Evolutionary conservation across 2,797 vertebrate species (phyloP), one percentile per base, ranked within the genome.

Genomic region (Arremon brunneinucha): DNA sequence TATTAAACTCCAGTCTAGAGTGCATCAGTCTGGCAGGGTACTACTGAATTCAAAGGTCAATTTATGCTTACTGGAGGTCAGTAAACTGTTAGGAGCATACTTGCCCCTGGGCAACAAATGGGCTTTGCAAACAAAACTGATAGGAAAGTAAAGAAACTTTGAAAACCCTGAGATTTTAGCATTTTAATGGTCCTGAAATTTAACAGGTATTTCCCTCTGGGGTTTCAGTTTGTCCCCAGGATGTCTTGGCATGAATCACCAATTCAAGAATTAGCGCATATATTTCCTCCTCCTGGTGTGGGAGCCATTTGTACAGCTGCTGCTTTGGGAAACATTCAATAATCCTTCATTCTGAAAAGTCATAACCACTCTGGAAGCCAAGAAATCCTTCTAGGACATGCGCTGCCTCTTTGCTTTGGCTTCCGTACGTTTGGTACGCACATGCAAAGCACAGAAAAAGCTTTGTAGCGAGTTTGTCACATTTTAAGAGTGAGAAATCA

Each of bases 281-380:
- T 47, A 84, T 86, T 92, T 90, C 72, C 52, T 93, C 23, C 49
- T 93, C 32, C 21, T 21, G 18, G 8, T 37, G n/a, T 2, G 11
- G 43, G 39, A 83, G 50, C 37, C 62, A 68, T 85, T 96, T 92
- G 39, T 87, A 65, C 67, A 83, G 91, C 86, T 93, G 70, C 70
- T 93, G 53, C 47, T 85, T 90, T 85, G 83, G 90, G 71, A 94
- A 93, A 83, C 0, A 0, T 87, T 92, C 90, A 80, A 65, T 87
- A 71, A 80, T 59, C 50, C 77, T 90, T 93, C 81, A 68, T 85
- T 95, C 76, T 90, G 35, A 92, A 93, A 77, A 80, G 55, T 65
- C 44, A 32, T 86, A 90, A 87, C 47, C 23, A 78, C 24, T 70
- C 34, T 12, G 22, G 47, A 93, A 95, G 81, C 77, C 81, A 95